A percentile compares a stretch with the other conserved stretches of the same genome.
These are phyloP conservation scores for Heliconius aoede DNA, from an alignment of 2,888 invertebrate genomes.

Conservation along the genomic window DNA sequence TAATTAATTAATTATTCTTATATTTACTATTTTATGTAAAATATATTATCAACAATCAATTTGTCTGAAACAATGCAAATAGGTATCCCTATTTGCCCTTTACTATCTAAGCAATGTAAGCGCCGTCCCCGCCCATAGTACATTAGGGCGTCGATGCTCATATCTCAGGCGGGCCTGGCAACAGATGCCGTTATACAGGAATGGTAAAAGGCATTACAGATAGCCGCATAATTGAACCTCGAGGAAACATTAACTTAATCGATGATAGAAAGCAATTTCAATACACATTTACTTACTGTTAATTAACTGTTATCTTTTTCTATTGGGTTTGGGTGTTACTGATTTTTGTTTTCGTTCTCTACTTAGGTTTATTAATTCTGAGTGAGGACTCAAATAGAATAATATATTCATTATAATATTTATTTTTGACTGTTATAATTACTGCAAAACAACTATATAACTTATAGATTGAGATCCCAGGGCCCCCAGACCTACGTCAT, in stretches of 20 bases:
- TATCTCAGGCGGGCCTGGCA: slow-evolving; percentile 41
- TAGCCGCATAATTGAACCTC: slow-evolving; percentile 41
- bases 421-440: not conserved
- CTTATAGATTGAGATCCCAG: no score
- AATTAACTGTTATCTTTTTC: slow-evolving; percentile 23
- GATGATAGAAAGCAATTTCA: slow-evolving; percentile 39
- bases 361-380: no score
- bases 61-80: slow-evolving; percentile 37
- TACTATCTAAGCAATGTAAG: slow-evolving; percentile 39
- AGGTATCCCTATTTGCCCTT: slow-evolving; percentile 15
- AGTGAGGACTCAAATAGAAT: no score
- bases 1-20: no score
- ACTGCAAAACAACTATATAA: not conserved
- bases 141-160: slow-evolving; percentile 44
- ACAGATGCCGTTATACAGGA: slow-evolving; percentile 47
- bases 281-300: slow-evolving; percentile 25
- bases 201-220: slow-evolving; percentile 43
- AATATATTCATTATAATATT: no score
- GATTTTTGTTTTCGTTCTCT: not conserved
- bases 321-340: not conserved
- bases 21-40: not conserved
- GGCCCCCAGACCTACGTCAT: no score
- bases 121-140: slow-evolving; percentile 52
- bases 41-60: slow-evolving; percentile 10
- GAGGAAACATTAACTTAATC: slow-evolving; percentile 37